Evolutionary conservation across 2,888 invertebrate species (phyloP).

Genomic region (Mesoligia furuncula): DNA sequence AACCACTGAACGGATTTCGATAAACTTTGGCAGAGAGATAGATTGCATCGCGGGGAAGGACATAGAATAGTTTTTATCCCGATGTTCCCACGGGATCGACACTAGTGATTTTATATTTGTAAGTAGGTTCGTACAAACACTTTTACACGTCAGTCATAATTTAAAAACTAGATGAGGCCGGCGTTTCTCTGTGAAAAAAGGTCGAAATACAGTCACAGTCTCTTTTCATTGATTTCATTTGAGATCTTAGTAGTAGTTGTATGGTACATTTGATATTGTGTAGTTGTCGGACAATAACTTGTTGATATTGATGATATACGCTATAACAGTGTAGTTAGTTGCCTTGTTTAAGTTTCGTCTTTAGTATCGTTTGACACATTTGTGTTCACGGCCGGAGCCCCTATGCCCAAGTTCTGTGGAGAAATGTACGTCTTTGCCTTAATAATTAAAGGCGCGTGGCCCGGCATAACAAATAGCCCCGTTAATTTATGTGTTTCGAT

Average conservation of each 20-base stretch:
- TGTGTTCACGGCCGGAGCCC: conserved; percentile 41
- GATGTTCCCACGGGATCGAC: too few relatives aligned
- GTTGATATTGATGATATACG: conserved; percentile 47
- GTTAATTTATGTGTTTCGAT: conserved; percentile 84
- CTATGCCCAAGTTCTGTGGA: conserved; percentile 49
- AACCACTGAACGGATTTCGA: too few relatives aligned
- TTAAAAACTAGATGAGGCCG: neutral
- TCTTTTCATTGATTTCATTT: conserved; percentile 4
- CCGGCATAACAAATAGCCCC: conserved; percentile 82
- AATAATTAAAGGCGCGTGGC: conserved; percentile 74
- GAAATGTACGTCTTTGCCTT: conserved; percentile 54
- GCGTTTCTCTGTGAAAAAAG: neutral
- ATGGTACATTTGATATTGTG: conserved; percentile 5
- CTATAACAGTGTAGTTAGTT: conserved; percentile 23
- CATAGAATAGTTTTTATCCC: too few relatives aligned
- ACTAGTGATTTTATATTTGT: too few relatives aligned
- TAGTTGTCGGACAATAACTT: conserved; percentile 44
- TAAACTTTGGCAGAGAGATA: too few relatives aligned
- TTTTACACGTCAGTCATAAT: neutral
- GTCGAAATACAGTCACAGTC: neutral
- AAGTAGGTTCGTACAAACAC: neutral
- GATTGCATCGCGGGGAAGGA: too few relatives aligned
- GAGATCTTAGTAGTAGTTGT: conserved; percentile 16
- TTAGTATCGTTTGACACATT: conserved; percentile 55
- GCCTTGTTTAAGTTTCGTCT: conserved; percentile 46